phyloP scores from a whole-genome alignment of 2,797 vertebrate genomes.

The Simalia tracyae region DNA sequence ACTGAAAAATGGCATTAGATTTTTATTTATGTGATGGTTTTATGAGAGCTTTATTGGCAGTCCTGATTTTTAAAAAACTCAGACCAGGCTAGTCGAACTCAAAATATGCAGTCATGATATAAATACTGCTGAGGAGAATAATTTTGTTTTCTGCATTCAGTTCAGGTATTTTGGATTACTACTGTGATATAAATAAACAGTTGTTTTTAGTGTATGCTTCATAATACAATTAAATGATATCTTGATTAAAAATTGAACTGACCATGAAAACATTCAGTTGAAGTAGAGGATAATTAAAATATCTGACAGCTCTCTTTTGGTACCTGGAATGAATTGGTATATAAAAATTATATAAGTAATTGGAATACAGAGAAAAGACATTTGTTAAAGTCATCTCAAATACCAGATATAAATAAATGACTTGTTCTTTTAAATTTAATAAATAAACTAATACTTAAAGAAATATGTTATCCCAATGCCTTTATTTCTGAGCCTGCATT shows the following conservation, averaged over 20 bases:
- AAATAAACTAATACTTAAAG: constrained; percentile 33
- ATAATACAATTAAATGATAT: neutral
- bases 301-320: neutral
- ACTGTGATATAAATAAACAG: accelerated
- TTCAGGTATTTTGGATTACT: accelerated
- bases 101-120: accelerated
- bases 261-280: constrained; percentile 11
- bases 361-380: neutral
- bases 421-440: neutral
- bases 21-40: constrained; percentile 16
- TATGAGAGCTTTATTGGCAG: constrained; percentile 33
- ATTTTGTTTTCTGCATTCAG: neutral
- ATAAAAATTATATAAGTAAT: neutral
- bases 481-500: constrained; percentile 62
- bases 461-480: constrained; percentile 28
- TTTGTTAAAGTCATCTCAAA: neutral
- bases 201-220: accelerated
- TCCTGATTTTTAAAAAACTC: constrained; percentile 22
- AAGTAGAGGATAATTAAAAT: neutral
- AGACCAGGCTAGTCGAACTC: constrained; percentile 4
- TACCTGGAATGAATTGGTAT: accelerated
- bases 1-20: constrained; percentile 11
- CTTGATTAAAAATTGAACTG: neutral
- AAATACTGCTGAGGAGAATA: neutral
- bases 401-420: neutral